phyloP scores from a whole-genome alignment of 2,797 vertebrate species.

The Basileuterus tristriatus region DNA sequence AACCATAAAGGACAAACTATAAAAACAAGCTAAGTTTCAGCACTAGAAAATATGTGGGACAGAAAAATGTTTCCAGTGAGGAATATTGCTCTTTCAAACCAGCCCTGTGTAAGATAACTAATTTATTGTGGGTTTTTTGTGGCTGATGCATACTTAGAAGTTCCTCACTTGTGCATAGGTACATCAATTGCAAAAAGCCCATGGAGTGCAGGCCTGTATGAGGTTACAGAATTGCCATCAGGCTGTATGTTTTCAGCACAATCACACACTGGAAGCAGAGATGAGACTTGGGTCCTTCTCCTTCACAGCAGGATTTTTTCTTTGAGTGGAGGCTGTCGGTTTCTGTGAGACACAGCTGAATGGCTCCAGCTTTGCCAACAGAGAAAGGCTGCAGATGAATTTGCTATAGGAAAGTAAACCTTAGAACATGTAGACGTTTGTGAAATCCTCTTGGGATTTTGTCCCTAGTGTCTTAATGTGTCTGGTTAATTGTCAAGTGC shows the following conservation, averaged over 20 bases:
- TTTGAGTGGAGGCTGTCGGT: not conserved
- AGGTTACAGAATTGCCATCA: not conserved
- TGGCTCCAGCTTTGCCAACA: not conserved
- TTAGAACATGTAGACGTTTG: not conserved
- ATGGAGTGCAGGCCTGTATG: rapidly evolving
- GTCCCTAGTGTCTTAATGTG: not conserved
- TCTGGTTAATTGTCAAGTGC: slow-evolving; percentile 61
- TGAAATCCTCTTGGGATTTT: slow-evolving; percentile 11
- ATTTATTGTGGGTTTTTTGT: not conserved
- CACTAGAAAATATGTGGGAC: not conserved
- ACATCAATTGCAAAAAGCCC: not conserved
- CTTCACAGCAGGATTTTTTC: not conserved
- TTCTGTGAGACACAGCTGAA: not conserved
- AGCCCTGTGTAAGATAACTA: not conserved
- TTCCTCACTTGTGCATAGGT: not conserved
- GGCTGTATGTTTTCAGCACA: not conserved
- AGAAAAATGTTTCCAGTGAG: not conserved
- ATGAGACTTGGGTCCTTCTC: not conserved
- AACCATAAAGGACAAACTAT: slow-evolving; percentile 39
- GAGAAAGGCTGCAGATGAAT: not conserved
- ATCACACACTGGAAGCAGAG: not conserved
- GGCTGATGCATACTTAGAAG: not conserved
- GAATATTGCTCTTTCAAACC: not conserved
- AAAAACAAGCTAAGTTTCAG: not conserved
- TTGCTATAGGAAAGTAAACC: not conserved